Conservation (phyloP, 2,113 vertebrate genomes). For the Copsychus sechellarum region DNA sequence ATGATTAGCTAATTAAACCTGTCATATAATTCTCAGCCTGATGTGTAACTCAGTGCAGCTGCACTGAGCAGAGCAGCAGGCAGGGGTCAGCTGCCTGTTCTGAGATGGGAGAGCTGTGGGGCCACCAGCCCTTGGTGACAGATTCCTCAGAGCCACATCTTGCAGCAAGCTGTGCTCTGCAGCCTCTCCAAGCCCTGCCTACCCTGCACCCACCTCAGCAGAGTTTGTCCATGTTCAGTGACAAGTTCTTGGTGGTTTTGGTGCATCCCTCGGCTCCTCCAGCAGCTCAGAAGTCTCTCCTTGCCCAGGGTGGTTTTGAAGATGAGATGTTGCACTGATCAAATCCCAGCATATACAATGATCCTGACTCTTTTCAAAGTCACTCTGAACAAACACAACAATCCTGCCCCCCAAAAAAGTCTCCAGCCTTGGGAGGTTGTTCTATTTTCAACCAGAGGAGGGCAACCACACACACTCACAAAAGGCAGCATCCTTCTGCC, state of each 20-base stretch:
- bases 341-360: not conserved
- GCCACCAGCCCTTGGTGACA: not conserved
- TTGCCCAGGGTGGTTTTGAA: not conserved
- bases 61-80: not conserved
- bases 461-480: not conserved
- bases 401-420: not conserved
- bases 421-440: not conserved
- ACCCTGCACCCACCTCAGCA: not conserved
- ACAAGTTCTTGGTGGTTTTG: not conserved
- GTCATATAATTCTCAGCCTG: not conserved
- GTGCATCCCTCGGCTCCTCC: not conserved
- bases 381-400: not conserved
- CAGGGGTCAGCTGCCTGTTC: not conserved
- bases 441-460: conserved; percentile 14
- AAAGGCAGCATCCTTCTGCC: not conserved
- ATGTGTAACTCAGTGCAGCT: not conserved
- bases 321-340: fast-evolving
- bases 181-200: not conserved
- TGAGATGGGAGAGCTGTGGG: not conserved
- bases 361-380: not conserved
- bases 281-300: not conserved
- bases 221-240: fast-evolving
- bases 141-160: not conserved
- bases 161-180: not conserved
- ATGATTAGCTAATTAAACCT: not conserved